Base-by-base conservation (phyloP, 1,140 invertebrate species). In the Andricus grossulariae region DNA sequence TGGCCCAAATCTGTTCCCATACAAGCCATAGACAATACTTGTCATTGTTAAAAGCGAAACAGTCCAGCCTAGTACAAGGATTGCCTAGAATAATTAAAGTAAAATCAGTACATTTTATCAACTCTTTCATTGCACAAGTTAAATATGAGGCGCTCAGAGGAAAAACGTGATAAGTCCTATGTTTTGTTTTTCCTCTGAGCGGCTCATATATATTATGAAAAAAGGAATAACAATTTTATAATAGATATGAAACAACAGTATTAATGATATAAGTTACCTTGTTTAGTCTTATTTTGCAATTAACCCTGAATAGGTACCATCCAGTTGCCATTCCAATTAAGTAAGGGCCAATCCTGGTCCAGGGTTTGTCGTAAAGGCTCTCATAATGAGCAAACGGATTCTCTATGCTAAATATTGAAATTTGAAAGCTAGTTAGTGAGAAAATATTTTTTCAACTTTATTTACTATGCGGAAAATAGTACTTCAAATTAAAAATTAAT, bases 381-480 rank as follows among this genome's bases (percentile, higher is more conserved):
- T 91, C 89, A 66, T 91, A 92, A 78, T 89, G 85, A 12, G 87
- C 88, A 54, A 92, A 89, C 18, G 91, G 90, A 79, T 92, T 87
- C 54, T 86, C 80, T 54, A 91, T 87, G n/a, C 91, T 92, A 78
- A 57, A 80, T 85, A 84, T 79, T 32, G 45, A 10, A 50, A 74
- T 55, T 49, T n/a, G 19, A 71, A 55, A 57, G 50, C 45, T 55
- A 72, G 18, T 25, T 57, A 19, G n/a, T n/a, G n/a, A 55, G 10
- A 18, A 19, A 18, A 57, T 11, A 25, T 12, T 7, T 11, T 21
- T 25, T 54, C 25, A 25, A 25, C 25, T 25, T 32, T 32, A 3
- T 32, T 32, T 2, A 32, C 25, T 32, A 5, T 32, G 2, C 25
- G 4, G 25, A 32, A 32, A 32, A 5, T 32, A 32, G 25, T 32